phyloP scores from a whole-genome alignment of 1,140 invertebrate species.

The Atta cephalotes region DNA sequence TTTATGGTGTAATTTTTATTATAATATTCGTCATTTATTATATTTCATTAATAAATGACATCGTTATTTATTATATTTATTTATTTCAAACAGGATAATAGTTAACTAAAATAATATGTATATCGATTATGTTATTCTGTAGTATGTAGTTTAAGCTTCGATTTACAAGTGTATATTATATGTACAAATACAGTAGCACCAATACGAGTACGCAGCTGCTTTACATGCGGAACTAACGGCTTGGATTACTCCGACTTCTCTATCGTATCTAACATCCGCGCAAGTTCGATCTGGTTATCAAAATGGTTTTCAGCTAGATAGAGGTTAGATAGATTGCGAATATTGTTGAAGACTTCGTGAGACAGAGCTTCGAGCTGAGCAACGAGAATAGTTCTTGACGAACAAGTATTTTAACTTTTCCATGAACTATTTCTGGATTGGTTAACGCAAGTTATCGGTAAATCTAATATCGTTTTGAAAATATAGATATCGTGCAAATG shows the following conservation, averaged over 20 bases:
- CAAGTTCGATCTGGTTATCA: slow-evolving; percentile 10
- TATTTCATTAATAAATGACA: too few species aligned
- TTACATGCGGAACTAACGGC: slow-evolving; percentile 54
- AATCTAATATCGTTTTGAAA: not conserved
- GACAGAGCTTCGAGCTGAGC: slow-evolving; percentile 1
- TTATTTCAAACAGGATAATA: not conserved
- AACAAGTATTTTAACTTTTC: slow-evolving; percentile 27
- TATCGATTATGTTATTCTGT: slow-evolving; percentile 2
- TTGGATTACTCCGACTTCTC: slow-evolving; percentile 64
- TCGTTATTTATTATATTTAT: too few species aligned
- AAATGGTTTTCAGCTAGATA: slow-evolving; percentile 30
- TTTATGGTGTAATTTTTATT: not conserved
- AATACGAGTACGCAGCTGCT: slow-evolving; percentile 1
- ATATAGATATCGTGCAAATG: not conserved
- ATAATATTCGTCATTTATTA: too few species aligned
- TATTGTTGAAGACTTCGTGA: slow-evolving; percentile 23
- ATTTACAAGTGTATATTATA: slow-evolving; percentile 26
- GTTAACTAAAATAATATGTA: not conserved
- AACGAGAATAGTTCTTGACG: slow-evolving; percentile 39
- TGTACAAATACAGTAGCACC: not conserved
- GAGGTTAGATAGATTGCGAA: slow-evolving; percentile 38
- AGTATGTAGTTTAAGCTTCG: slow-evolving; percentile 19
- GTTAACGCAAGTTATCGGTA: not conserved
- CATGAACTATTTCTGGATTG: slow-evolving; percentile 8
- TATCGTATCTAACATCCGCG: slow-evolving; percentile 40